Percentiles rank a stretch among this genome's conserved stretches.
Evolutionary conservation across 2,113 vertebrate species (phyloP).

Genomic region (Solea solea): DNA sequence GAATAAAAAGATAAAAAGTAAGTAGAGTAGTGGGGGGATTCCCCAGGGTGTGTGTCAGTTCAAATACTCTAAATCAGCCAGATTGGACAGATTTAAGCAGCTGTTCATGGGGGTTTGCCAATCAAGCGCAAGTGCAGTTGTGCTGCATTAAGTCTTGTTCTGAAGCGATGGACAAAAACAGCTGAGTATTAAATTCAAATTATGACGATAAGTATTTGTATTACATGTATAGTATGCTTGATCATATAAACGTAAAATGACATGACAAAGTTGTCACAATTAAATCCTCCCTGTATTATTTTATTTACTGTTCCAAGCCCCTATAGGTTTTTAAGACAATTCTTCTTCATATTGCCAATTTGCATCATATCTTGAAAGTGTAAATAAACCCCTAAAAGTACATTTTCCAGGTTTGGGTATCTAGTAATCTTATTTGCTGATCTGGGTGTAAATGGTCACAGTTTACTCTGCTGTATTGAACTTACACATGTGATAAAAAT

Average conservation of each 20-base stretch:
- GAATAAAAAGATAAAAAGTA: conserved; percentile 17
- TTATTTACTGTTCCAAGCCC: not conserved
- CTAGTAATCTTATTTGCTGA: too few species aligned
- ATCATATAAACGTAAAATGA: conserved; percentile 1
- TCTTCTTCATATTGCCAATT: too few species aligned
- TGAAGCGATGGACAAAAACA: conserved; percentile 43
- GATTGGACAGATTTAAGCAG: conserved; percentile 46
- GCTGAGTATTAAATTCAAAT: conserved; percentile 23
- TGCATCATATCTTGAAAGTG: too few species aligned
- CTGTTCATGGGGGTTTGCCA: conserved; percentile 43
- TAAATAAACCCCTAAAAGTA: too few species aligned
- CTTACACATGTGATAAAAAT: too few species aligned
- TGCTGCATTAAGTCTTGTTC: conserved; percentile 34
- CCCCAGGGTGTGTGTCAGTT: conserved; percentile 30
- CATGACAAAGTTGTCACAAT: not conserved
- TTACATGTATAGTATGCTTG: not conserved
- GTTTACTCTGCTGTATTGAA: too few species aligned
- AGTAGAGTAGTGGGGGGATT: conserved; percentile 15
- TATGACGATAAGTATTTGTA: not conserved
- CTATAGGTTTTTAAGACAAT: too few species aligned
- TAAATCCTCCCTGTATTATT: not conserved
- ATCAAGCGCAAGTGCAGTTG: conserved; percentile 30
- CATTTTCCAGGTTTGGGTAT: too few species aligned
- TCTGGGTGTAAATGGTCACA: too few species aligned
- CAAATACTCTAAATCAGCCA: conserved; percentile 55